Evolutionary conservation across 92 coral and sea anemone species (phyloP).

Genomic region (Umimayanthus chanpuru): DNA sequence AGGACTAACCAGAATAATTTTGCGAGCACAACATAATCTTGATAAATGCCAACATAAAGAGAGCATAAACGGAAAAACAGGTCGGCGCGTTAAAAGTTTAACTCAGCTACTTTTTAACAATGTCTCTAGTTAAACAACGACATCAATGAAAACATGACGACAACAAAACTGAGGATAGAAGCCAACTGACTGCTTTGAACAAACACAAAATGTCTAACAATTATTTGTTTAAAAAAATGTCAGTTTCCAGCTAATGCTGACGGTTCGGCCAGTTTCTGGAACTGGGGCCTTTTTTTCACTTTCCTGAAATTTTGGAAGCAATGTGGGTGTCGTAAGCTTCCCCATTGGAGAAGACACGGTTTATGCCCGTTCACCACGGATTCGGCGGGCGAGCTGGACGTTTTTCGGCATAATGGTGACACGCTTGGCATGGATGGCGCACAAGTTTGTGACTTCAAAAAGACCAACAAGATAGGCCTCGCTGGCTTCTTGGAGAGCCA

Average conservation of each 20-base stretch:
- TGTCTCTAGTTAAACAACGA: background rate
- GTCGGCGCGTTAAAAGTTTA: background rate
- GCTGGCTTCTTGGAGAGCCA: too few relatives aligned
- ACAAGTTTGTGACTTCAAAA: too few relatives aligned
- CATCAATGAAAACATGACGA: conserved; percentile 1
- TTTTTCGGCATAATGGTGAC: too few relatives aligned
- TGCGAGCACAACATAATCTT: background rate
- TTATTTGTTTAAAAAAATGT: conserved; percentile 5
- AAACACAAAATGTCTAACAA: conserved; percentile 1
- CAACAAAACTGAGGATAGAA: background rate
- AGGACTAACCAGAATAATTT: background rate
- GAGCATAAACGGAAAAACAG: background rate
- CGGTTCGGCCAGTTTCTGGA: conserved; percentile 18
- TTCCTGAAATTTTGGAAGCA: conserved; percentile 16
- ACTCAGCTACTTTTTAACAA: conserved; percentile 7
- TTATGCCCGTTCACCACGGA: too few relatives aligned
- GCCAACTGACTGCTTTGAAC: background rate
- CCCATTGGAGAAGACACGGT: too few relatives aligned
- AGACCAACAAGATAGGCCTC: too few relatives aligned
- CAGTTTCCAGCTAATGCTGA: conserved; percentile 15
- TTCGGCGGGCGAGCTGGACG: too few relatives aligned
- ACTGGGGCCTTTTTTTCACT: background rate
- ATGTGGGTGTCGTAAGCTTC: conserved; percentile 30
- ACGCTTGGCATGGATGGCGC: too few relatives aligned
- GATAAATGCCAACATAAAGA: conserved; percentile 10